phyloP scores from a whole-genome alignment of 2,888 invertebrate species.

The Anoplius nigerrimus region DNA sequence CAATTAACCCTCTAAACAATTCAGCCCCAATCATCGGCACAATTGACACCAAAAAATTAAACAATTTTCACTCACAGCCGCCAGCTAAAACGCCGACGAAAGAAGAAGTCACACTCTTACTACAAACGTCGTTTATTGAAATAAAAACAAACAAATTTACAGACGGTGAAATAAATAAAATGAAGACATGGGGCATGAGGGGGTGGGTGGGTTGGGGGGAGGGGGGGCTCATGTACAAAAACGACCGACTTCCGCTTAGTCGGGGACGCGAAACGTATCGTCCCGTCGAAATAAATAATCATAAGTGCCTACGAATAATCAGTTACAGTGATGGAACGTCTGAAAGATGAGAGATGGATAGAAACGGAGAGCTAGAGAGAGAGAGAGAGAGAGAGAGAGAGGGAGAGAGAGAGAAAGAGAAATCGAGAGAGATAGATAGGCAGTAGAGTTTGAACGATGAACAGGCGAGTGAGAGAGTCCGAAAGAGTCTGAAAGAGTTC shows the following conservation, averaged over 20 bases:
- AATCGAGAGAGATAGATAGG: too few species aligned
- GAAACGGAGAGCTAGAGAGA: slow-evolving; percentile 15
- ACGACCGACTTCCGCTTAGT: background rate
- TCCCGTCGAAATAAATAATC: slow-evolving; percentile 16
- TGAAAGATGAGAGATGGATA: slow-evolving; percentile 5
- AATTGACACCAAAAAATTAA: too few species aligned
- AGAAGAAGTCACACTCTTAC: too few species aligned
- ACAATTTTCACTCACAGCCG: too few species aligned
- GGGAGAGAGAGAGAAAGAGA: slow-evolving; percentile 11
- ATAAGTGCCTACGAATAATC: slow-evolving; percentile 6
- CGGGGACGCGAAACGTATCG: background rate
- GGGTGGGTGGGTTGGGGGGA: too few species aligned
- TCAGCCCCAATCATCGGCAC: too few species aligned
- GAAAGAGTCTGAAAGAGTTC: too few species aligned
- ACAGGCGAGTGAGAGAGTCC: too few species aligned
- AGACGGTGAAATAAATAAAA: slow-evolving; percentile 47
- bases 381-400: slow-evolving; percentile 1
- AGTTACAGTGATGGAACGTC: slow-evolving; percentile 7
- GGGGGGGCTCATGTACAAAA: slow-evolving; percentile 42
- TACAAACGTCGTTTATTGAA: slow-evolving; percentile 50
- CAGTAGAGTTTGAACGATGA: too few species aligned
- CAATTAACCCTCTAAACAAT: too few species aligned
- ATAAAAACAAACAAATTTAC: too few species aligned
- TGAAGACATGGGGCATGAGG: slow-evolving; percentile 15
- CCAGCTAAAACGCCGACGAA: too few species aligned